Evolutionary conservation across 2,888 invertebrate species (phyloP), one percentile per base, ranked within the genome.

Genomic region (Eupithecia centaureata): DNA sequence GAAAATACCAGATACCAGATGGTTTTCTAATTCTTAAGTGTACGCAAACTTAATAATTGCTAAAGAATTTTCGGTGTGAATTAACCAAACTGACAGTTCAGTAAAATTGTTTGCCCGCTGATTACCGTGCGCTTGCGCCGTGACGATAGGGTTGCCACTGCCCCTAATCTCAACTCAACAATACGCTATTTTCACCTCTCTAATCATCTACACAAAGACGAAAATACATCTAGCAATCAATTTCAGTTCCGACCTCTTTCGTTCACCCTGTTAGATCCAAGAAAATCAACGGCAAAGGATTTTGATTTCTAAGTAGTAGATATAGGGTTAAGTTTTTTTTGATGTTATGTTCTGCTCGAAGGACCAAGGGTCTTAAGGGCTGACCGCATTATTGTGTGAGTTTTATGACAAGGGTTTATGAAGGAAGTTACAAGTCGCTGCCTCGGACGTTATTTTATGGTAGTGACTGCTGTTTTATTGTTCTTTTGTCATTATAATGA

Each of bases 371-470:
- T 78, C 75, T 75, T 76, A 70, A 76, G 81, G 79, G 77, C 76
- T 82, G 78, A 82, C 82, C 83, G 66, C 82, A 82, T 72, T 78
- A 77, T 81, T 78, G 79, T 79, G 78, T 77, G 76, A 73, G 80
- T 88, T 87, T 87, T 88, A 87, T 89, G 86, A 82, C 80, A 83
- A 74, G 72, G 77, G 81, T 81, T 75, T 76, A 70, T 72, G 65
- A 68, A 87, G 90, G 91, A 89, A 86, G 90, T 86, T 81, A 87
- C 88, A 82, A 86, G 79, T 89, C 88, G 89, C 86, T 90, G 86
- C 76, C 85, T 83, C 79, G 80, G 82, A 83, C 84, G 85, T 86
- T 85, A 85, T 84, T 88, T 86, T 86, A 85, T 88, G 84, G 78
- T 76, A 76, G 71, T 73, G 47, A 76, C 76, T 79, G 79, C 75